Percentiles rank a stretch among this genome's conserved stretches.
Conservation (phyloP, 2,113 vertebrate species). For the mouse (Mus musculus) region GRCm39 chr11:41614501-41615000, state of each 20-base stretch:
- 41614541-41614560: neutral
- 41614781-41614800: neutral
- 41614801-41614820: neutral
- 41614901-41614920: constrained; percentile 8
- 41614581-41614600: neutral
- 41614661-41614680: neutral
- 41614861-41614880: neutral
- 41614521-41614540: constrained; percentile 2
- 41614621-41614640: neutral
- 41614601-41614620: neutral
- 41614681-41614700: neutral
- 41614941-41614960: neutral
- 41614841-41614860: neutral
- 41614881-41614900: neutral
- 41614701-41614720: neutral
- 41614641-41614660: neutral
- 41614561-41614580: neutral
- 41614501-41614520: neutral
- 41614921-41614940: neutral
- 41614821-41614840: neutral
- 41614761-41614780: neutral
- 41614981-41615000: neutral
- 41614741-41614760: neutral
- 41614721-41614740: neutral
- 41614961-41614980: neutral